Conservation (phyloP, 2,888 invertebrate genomes). For the Baccha elongata region DNA sequence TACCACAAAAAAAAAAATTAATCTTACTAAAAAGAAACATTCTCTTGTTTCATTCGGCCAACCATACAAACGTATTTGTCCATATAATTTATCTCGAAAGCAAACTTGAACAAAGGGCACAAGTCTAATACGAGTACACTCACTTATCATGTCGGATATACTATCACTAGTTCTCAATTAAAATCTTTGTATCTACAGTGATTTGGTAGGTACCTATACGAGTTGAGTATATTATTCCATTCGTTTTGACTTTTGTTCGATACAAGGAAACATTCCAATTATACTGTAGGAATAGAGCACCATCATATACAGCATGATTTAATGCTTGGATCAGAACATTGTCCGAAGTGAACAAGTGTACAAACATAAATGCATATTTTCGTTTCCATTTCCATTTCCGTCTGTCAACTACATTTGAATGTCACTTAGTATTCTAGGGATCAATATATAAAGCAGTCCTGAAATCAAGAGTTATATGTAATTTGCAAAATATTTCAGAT, state of each 20-base stretch:
- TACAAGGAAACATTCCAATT: conserved; percentile 63
- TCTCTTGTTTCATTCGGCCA: conserved; percentile 34
- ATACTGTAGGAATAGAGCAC: conserved; percentile 23
- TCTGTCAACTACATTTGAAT: conserved; percentile 9
- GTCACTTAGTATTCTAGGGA: too few species aligned
- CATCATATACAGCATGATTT: not conserved
- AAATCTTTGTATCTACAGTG: conserved; percentile 56
- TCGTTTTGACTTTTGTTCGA: conserved; percentile 66
- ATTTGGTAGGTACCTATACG: conserved; percentile 33
- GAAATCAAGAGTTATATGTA: not conserved
- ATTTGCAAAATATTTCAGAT: not conserved
- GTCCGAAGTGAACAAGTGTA: conserved; percentile 24
- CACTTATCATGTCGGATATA: too few species aligned
- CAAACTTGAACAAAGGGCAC: conserved; percentile 34
- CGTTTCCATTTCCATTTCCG: conserved; percentile 52
- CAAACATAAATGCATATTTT: conserved; percentile 55
- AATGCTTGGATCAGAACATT: not conserved
- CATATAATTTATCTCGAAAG: conserved; percentile 48
- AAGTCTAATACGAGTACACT: conserved; percentile 16
- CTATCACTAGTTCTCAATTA: conserved; percentile 54
- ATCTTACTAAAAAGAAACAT: conserved; percentile 55
- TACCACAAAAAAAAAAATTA: conserved; percentile 56
- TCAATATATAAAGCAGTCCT: not conserved
- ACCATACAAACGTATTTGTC: conserved; percentile 10
- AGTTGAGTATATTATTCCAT: conserved; percentile 68